phyloP scores from a whole-genome alignment of 2,888 invertebrate species.

The Poecilobothrus nobilitatus region DNA sequence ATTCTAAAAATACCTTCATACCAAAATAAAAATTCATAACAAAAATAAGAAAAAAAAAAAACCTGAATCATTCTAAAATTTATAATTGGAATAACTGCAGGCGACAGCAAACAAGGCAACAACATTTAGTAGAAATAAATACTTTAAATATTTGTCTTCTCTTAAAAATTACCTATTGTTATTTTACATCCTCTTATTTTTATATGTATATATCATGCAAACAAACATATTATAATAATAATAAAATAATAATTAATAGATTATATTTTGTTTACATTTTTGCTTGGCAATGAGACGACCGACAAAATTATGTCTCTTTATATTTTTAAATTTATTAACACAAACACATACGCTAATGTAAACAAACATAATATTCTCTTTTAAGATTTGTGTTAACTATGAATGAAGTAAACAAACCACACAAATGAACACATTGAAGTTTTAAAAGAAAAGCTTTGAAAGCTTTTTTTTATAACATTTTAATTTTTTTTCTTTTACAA shows the following conservation, averaged over 20 bases:
- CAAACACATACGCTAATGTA: no score
- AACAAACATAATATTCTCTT: no score
- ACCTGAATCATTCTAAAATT: background rate
- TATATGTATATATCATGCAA: background rate
- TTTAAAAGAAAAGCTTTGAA: no score
- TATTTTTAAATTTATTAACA: no score
- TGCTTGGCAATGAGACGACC: background rate
- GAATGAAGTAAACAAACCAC: no score
- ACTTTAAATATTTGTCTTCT: background rate
- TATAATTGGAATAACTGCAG: background rate
- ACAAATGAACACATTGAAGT: no score
- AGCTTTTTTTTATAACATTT: no score
- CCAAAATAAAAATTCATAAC: background rate
- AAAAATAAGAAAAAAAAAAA: background rate
- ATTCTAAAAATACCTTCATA: slow-evolving; percentile 2
- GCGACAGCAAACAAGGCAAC: background rate
- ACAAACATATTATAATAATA: background rate
- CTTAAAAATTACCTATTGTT: background rate
- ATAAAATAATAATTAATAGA: no score
- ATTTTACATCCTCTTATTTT: background rate
- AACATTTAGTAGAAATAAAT: background rate
- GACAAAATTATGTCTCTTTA: background rate
- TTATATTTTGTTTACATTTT: background rate
- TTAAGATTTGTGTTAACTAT: no score
- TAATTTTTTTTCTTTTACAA: no score